Base-by-base conservation (phyloP, 2,888 invertebrate species). In the Prosopocoilus inquinatus region DNA sequence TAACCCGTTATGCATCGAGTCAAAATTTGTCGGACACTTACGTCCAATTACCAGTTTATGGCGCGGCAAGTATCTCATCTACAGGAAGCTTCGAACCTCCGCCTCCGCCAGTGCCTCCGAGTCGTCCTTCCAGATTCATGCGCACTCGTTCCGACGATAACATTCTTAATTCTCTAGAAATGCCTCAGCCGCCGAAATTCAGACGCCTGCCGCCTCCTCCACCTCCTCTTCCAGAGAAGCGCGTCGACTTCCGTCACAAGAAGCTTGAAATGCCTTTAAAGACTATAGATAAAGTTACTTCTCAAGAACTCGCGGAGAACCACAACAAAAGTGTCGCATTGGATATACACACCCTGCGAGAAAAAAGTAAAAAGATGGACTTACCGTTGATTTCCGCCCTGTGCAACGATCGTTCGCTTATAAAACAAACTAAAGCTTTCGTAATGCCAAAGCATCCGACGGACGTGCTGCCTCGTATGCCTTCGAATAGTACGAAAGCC, bases 331-430 rank as follows among this genome's bases (percentile, higher is more conserved):
- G 67, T 34, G 75, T 70, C 38, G 73, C 77, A 64, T 75, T 89
- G 60, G 94, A 94, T 76, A 91, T 94, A 68, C 88, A 89, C 70
- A 86, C 90, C 64, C 80, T 94, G 59, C 84, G 93, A 55, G 93
- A 93, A 78, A 91, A 93, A 79, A 93, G 92, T 78, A 89, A 89
- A 73, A 90, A 93, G 74, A 81, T 94, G 70, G 94, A 94, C 78
- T 81, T 96, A 75, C 96, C 96, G 13, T 81, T 96, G 58, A 94
- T 96, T 72, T 91, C 94, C 57, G 96, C 95, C 9, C 82, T 96
- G 65, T 96, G 94, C 80, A 96, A 95, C 75, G 96, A 96, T 77
- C 86, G 91, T 55, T 91, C 93, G 57, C 82, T 96, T 69, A 80
- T 93, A 56, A 92, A 91, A 77, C 93, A 93, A 78, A 93, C 92